These are phyloP conservation scores for Episyrphus balteatus DNA, from an alignment of 1,140 invertebrate genomes.

Conservation along the genomic window DNA sequence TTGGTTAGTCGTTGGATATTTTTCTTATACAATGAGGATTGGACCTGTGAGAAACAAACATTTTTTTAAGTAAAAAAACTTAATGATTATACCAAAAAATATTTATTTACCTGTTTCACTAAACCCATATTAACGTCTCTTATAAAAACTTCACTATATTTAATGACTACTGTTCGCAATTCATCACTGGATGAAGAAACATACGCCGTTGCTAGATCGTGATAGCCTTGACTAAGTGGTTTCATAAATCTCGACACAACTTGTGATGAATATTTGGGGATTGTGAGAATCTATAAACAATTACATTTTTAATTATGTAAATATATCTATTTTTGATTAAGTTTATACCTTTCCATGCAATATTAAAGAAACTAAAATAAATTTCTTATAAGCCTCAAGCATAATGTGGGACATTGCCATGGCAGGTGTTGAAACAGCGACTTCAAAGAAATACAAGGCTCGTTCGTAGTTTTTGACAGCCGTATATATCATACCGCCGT, in stretches of 20 bases:
- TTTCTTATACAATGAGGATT: conserved; percentile 84
- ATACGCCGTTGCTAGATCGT: conserved; percentile 78
- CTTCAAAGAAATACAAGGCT: conserved; percentile 91
- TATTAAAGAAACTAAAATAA: conserved; percentile 82
- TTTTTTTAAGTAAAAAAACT: no score
- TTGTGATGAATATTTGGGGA: conserved; percentile 87
- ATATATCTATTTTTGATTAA: neutral
- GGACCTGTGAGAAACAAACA: conserved; percentile 47
- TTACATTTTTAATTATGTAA: no score
- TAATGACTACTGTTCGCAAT: conserved; percentile 56
- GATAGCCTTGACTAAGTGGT: conserved; percentile 82
- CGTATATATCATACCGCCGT: conserved; percentile 94
- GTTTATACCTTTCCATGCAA: conserved; percentile 70
- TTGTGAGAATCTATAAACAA: conserved; percentile 46
- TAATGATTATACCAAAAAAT: conserved; percentile 2
- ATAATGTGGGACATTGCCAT: conserved; percentile 92
- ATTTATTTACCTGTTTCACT: conserved; percentile 53
- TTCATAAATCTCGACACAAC: conserved; percentile 83
- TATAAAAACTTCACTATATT: conserved; percentile 70
- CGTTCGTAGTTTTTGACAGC: conserved; percentile 85
- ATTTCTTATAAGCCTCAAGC: conserved; percentile 95
- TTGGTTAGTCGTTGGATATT: conserved; percentile 95
- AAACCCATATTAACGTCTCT: conserved; percentile 76
- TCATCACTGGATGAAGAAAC: conserved; percentile 62
- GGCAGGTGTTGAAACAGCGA: conserved; percentile 84